Percentiles rank a stretch among this genome's conserved stretches.
These are phyloP conservation scores for Argyrosomus regius DNA, from an alignment of 2,797 vertebrate genomes.

Conservation along the genomic window DNA sequence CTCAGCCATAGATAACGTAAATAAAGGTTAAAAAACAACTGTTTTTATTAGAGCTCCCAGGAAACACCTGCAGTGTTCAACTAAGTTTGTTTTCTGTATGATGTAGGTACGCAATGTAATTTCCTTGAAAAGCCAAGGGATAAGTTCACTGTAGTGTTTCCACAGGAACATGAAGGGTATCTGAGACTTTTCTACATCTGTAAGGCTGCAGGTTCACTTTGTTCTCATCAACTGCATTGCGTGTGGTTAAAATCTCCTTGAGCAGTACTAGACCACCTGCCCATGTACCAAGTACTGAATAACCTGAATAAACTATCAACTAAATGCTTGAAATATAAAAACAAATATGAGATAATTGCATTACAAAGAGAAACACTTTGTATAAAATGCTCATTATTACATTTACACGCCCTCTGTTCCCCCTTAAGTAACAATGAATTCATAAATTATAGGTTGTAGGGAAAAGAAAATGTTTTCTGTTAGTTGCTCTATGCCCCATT, in stretches of 20 bases:
- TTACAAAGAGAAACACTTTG: background rate
- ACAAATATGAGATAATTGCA: background rate
- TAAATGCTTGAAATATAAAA: background rate
- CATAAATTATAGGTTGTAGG: background rate
- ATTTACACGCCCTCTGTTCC: conserved; percentile 15
- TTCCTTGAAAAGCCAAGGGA: background rate
- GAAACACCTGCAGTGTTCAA: background rate
- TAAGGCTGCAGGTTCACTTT: conserved; percentile 2
- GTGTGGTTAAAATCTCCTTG: background rate
- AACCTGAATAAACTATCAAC: background rate
- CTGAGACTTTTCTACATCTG: conserved; percentile 10
- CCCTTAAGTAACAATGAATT: conserved; percentile 17
- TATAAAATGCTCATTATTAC: conserved; percentile 14
- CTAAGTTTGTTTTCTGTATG: background rate
- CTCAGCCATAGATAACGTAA: background rate
- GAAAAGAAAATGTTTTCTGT: background rate
- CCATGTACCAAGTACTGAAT: background rate
- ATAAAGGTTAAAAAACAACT: background rate
- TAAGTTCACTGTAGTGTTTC: background rate
- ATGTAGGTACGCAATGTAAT: background rate
- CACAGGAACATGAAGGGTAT: background rate
- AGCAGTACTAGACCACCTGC: background rate
- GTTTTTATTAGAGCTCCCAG: background rate
- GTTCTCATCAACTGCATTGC: background rate
- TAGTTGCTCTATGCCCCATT: conserved; percentile 9